Evolutionary conservation across 2,888 invertebrate genomes (phyloP).

Genomic region (Sceliomorpha sp.): DNA sequence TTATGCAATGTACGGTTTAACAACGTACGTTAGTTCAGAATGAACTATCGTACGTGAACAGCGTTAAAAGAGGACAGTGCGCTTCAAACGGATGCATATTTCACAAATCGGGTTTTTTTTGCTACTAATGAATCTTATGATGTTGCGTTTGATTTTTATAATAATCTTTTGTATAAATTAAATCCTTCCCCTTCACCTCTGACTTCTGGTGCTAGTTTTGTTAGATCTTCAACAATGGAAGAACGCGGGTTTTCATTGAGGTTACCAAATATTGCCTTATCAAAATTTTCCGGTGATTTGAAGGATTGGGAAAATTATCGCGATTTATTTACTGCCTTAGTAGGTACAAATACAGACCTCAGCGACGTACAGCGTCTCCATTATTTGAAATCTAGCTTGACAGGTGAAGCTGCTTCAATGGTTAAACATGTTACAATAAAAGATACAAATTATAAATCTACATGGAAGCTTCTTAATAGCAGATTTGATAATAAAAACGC

Average conservation of each 20-base stretch:
- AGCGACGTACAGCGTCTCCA: neutral
- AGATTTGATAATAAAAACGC: neutral
- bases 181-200: neutral
- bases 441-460: neutral
- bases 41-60: too few relatives aligned
- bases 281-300: too few relatives aligned
- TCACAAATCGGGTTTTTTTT: neutral
- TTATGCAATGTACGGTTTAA: too few relatives aligned
- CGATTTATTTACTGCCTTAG: too few relatives aligned
- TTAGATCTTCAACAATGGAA: neutral
- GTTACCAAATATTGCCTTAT: constrained; percentile 7
- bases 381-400: neutral
- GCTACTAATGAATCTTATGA: neutral
- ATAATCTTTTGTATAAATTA: neutral
- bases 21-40: too few relatives aligned
- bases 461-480: neutral
- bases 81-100: neutral
- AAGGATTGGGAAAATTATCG: too few relatives aligned
- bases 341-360: too few relatives aligned
- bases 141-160: neutral
- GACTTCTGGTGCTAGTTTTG: neutral
- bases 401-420: neutral
- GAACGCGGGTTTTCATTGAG: neutral
- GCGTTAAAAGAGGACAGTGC: neutral
- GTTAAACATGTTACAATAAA: neutral